Evolutionary conservation across 2,797 vertebrate species (phyloP), one percentile per base, ranked within the genome.

Genomic region (Pachyuromys duprasi): DNA sequence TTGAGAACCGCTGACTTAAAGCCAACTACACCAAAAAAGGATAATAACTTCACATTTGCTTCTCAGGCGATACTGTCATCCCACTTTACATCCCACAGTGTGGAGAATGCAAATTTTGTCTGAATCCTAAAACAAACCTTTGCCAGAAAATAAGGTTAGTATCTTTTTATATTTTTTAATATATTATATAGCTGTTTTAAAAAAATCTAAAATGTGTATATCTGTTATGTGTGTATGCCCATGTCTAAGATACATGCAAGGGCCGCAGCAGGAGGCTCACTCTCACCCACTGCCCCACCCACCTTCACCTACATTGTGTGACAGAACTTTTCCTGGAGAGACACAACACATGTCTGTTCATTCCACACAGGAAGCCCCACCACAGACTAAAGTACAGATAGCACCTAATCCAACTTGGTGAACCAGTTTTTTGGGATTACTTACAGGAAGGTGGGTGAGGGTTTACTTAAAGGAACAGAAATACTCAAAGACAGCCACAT

Each of bases 141-240:
- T 99, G 99, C 97, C 99, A 99, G 98, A 99, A 99, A 98, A 99
- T 99, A 95, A 99, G 99, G 99, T 99, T 98, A 97, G 98, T 97
- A 42, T 53, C 76, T 20, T 82, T 87, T 95, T 24, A 80, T 36
- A 79, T 53, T 70, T 70, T 49, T 78, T 65, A 67, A 14, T 67
- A 33, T 49, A 49, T 5, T 49, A 53, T 26, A 49, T 69, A n/a
- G 17, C 42, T 83, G 28, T 36, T 57, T 79, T 14, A 8, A 9
- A 39, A 79, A 42, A 39, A 45, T 33, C 62, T 24, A 86, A 15
- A 15, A 57, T 36, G 12, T 14, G 11, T 24, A 1, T 26, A 20
- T 78, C 1, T 78, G 78, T 60, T 60, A 14, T 57, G 13, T 45
- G 45, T 57, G 26, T 20, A 8, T 79, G 45, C 22, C 72, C 39